Base-by-base conservation (phyloP, 1,140 invertebrate species). In the Brachionus asplanchnoidis region DNA sequence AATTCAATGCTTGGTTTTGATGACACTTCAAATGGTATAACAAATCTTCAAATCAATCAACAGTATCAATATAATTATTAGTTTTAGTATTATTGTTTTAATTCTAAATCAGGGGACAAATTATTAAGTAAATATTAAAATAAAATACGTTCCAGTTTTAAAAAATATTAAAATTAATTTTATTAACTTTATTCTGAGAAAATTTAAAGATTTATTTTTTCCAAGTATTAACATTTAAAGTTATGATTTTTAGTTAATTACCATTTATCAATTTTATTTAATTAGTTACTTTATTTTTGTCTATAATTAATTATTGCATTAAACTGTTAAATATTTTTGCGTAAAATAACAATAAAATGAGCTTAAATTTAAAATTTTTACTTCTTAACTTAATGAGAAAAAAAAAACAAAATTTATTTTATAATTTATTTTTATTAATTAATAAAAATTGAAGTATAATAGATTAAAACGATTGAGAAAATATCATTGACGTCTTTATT, bases 1-100 rank as follows among this genome's bases (percentile, higher is more conserved):
- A 77, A 77, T 77, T 77, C 73, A n/a, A 50, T 77, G 73, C 50
- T 77, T 20, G 73, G 44, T 26, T 77, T 26, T 77, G 73, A 77
- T 50, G 73, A 77, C 26, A 23, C 32, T 42, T 50, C 46, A 46
- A 77, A 77, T 50, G 20, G 42, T 14, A 11, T 77, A 11, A 23
- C 26, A n/a, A 44, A 77, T 77, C 42, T 26, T 5, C 44, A 17
- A 42, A 8, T 4, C 5, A 75, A 75, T 75, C 44, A 46, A 46
- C 44, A 60, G 20, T 20, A 23, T 60, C 53, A 60, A 23, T 60
- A 20, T 60, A 60, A 60, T 60, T 60, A 60, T 60, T 60, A 60
- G 53, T 68, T 68, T 68, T 68, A 40, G 26, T 68, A 40, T 68
- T 68, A 12, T n/a, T 68, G 66, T 68, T 68, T 26, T 26, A 36